Evolutionary conservation across 2,113 vertebrate genomes (phyloP), one percentile per base, ranked within the genome.

Genomic region (Microcebus lehilahytsara): DNA sequence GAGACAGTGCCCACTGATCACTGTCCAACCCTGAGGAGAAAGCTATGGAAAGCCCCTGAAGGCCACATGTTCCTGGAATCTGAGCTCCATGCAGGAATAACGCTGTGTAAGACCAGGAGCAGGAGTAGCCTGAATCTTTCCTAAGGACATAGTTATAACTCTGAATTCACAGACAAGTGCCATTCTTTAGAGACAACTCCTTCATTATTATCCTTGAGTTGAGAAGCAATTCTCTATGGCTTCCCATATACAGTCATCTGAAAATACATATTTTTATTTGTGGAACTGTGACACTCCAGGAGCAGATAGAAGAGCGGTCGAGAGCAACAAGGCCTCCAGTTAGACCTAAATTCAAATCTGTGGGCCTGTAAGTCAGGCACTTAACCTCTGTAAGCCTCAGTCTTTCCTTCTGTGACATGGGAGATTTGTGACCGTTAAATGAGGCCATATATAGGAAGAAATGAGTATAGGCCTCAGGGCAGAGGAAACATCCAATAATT

Each of bases 21-120:
- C 81, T 71, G 62, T 92, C 56, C 79, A 40, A 60, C 85, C 66
- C 94, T 30, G 34, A 51, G 67, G 87, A 77, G 20, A 62, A 77
- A 27, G n/a, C 89, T 75, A 1, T 69, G 89, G 95, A 92, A 97
- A 96, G 95, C 95, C 97, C 96, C 92, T 96, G 89, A 98, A 67
- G 78, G 71, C 66, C 95, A 90, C 71, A 75, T 96, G 94, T 96
- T 81, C 25, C 81, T 75, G 79, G 77, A 85, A 69, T 91, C 95
- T 64, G 72, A 95, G 94, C 62, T 64, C 92, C 51, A 56, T 6
- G 37, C 23, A 2, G 60, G 74, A 95, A 69, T 53, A 27, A 69
- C 34, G 67, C 37, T 51, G 7, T 23, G 0, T 17, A 71, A 92
- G 90, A 42, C 60, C 49, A 85, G 64, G 60, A 83, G 51, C 67